Evolutionary conservation across 2,797 vertebrate genomes (phyloP).

Genomic region (Hydrophis major): DNA sequence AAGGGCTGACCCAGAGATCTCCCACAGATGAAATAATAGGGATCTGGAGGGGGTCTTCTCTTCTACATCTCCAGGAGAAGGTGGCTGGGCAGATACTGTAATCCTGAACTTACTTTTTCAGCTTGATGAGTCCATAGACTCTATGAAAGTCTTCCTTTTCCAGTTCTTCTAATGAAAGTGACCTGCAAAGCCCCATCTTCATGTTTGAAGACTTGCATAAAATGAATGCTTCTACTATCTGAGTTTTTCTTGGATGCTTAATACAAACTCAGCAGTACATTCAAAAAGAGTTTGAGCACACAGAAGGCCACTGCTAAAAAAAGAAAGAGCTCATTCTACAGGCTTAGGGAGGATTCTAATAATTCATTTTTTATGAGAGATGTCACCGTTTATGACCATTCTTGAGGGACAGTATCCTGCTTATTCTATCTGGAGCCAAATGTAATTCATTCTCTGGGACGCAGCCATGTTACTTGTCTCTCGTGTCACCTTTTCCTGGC

Average conservation of each 20-base stretch:
- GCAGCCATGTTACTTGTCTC: background rate
- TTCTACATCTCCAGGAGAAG: background rate
- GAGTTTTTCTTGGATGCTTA: conserved; percentile 28
- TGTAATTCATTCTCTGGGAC: background rate
- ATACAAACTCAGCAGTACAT: conserved; percentile 20
- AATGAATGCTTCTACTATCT: background rate
- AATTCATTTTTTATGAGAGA: conserved; percentile 47
- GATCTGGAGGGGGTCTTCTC: background rate
- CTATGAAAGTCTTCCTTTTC: background rate
- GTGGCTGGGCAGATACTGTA: background rate
- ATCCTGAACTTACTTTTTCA: background rate
- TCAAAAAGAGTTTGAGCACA: conserved; percentile 48
- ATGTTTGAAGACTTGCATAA: conserved; percentile 19
- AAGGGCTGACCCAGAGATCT: background rate
- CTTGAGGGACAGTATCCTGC: conserved; percentile 46
- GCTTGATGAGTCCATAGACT: background rate
- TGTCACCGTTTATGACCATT: conserved; percentile 36
- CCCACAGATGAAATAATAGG: background rate
- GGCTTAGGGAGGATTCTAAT: conserved; percentile 52
- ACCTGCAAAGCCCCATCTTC: background rate
- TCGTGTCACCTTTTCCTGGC: accelerated
- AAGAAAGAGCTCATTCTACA: conserved; percentile 50
- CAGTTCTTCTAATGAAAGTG: background rate
- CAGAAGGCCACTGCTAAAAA: conserved; percentile 38
- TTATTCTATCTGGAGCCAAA: conserved; percentile 30